Percentiles rank a stretch among this genome's conserved stretches.
Conservation (phyloP, 2,888 invertebrate genomes). For the Microctonus aethiopoides region DNA sequence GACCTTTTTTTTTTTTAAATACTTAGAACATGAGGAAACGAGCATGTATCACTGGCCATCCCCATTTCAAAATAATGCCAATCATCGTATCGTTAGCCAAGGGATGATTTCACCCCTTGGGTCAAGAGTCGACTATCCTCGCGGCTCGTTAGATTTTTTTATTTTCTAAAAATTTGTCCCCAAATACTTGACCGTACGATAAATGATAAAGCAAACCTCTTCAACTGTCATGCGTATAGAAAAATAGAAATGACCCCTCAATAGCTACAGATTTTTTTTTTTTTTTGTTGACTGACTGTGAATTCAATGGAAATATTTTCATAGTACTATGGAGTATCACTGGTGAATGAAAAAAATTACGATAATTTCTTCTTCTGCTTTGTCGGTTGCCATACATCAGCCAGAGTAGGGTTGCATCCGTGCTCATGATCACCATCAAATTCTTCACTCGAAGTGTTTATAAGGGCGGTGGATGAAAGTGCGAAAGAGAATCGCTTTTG, state of each 20-base stretch:
- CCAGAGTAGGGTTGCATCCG: neutral
- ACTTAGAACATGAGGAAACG: neutral
- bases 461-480: slow-evolving; percentile 42
- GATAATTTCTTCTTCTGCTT: neutral
- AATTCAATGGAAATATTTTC: neutral
- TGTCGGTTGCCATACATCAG: slow-evolving; percentile 10
- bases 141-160: slow-evolving; percentile 24
- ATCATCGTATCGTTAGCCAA: slow-evolving; percentile 52
- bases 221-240: slow-evolving; percentile 7
- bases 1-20: neutral
- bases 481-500: slow-evolving; percentile 35
- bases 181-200: slow-evolving; percentile 21
- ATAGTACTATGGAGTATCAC: too few species aligned
- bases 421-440: neutral
- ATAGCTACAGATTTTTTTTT: neutral
- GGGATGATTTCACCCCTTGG: slow-evolving; percentile 34
- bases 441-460: slow-evolving; percentile 30
- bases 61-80: slow-evolving; percentile 56
- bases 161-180: slow-evolving; percentile 15
- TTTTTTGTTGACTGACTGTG: neutral
- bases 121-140: slow-evolving; percentile 37
- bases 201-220: slow-evolving; percentile 25
- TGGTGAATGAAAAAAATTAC: neutral
- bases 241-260: neutral
- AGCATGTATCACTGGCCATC: neutral